phyloP scores from a whole-genome alignment of 1,140 invertebrate genomes.

The Psilanteris sp. region DNA sequence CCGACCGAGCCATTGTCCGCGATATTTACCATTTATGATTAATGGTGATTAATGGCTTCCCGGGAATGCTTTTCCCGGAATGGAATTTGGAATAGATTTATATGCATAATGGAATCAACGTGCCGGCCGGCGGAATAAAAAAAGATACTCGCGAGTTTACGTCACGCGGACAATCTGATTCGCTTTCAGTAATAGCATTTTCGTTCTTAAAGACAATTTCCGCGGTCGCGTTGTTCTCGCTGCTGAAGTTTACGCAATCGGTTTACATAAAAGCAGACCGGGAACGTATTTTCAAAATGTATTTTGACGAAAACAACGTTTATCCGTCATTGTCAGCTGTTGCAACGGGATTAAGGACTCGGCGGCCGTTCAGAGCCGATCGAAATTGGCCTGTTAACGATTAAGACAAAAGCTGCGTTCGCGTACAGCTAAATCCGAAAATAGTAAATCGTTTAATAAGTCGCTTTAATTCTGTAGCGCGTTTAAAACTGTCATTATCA shows the following conservation, averaged over 20 bases:
- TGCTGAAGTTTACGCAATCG: constrained; percentile 10
- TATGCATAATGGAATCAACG: constrained; percentile 28
- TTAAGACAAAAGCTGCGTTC: too few relatives aligned
- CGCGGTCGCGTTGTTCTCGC: constrained; percentile 9
- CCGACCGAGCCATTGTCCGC: constrained; percentile 2
- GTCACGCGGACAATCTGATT: constrained; percentile 38
- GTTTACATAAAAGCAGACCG: constrained; percentile 21
- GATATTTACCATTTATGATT: constrained; percentile 13
- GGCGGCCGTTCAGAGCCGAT: neutral
- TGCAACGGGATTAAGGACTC: constrained; percentile 9
- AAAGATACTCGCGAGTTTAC: constrained; percentile 5
- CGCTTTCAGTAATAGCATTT: constrained; percentile 41
- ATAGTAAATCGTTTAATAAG: too few relatives aligned
- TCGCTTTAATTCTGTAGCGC: too few relatives aligned
- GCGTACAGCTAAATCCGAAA: too few relatives aligned
- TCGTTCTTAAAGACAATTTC: constrained; percentile 35
- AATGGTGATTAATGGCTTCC: constrained; percentile 7
- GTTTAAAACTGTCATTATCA: too few relatives aligned
- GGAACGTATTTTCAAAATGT: constrained; percentile 5
- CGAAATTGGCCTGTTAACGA: too few relatives aligned
- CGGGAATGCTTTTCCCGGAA: constrained; percentile 7
- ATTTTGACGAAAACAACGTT: constrained; percentile 18
- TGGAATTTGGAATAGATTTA: constrained; percentile 23
- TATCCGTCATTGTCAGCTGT: constrained; percentile 20
- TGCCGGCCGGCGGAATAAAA: constrained; percentile 14